These are phyloP conservation scores for Synergus laeviventris DNA, from an alignment of 2,888 invertebrate species.

Conservation along the genomic window DNA sequence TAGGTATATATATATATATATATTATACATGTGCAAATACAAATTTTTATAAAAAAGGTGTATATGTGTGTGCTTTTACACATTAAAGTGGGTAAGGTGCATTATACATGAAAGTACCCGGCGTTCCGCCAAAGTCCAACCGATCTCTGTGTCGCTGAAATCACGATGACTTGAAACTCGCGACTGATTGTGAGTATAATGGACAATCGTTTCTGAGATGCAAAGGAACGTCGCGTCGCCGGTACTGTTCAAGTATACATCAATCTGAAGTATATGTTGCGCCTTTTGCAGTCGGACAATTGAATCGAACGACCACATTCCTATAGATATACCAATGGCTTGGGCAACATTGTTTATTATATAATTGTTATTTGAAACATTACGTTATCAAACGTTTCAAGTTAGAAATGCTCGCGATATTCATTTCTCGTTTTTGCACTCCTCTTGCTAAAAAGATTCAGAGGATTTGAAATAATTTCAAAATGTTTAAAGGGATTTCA, in stretches of 20 bases:
- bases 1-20: too few relatives aligned
- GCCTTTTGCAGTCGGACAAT: background rate
- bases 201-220: slow-evolving; percentile 4
- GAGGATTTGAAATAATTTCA: too few relatives aligned
- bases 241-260: background rate
- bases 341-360: background rate
- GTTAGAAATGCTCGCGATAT: too few relatives aligned
- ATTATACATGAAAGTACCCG: slow-evolving; percentile 7
- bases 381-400: too few relatives aligned
- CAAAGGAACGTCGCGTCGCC: background rate
- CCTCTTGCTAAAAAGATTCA: too few relatives aligned
- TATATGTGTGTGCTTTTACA: slow-evolving; percentile 19
- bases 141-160: slow-evolving; percentile 47
- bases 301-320: background rate
- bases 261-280: background rate
- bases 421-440: too few relatives aligned
- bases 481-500: too few relatives aligned
- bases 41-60: background rate
- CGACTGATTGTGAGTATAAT: slow-evolving; percentile 19
- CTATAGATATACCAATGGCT: background rate
- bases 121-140: slow-evolving; percentile 46
- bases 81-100: background rate
- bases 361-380: background rate
- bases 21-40: background rate
- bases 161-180: slow-evolving; percentile 45